Evolutionary conservation across 2,113 vertebrate genomes (phyloP).

Genomic region (Psophia crepitans): DNA sequence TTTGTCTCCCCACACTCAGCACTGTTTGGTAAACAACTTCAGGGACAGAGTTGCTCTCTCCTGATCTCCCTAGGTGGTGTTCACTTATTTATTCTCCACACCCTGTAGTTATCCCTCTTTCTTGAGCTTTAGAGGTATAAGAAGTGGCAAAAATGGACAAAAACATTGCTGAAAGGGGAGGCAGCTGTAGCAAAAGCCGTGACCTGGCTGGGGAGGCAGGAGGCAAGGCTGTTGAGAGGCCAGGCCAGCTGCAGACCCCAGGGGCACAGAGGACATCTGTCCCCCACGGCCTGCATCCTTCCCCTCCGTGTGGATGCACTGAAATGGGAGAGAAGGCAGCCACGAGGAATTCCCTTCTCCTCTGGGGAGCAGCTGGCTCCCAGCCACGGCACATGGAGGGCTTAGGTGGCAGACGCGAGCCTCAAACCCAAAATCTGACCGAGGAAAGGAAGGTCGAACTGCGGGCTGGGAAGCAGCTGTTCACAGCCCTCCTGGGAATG

Average conservation of each 20-base stretch:
- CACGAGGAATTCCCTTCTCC: not conserved
- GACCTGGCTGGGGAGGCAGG: rapidly evolving
- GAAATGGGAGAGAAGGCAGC: not conserved
- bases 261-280: not conserved
- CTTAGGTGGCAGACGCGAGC: not conserved
- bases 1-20: constrained; percentile 57
- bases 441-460: not conserved
- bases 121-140: not conserved
- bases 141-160: not conserved
- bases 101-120: not conserved
- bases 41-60: not conserved
- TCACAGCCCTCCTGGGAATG: not conserved
- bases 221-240: not conserved
- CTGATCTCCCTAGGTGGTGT: constrained; percentile 44
- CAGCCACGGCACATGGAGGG: not conserved
- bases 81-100: not conserved
- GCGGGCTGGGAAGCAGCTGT: not conserved
- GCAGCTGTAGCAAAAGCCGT: not conserved
- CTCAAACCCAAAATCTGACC: not conserved
- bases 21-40: constrained; percentile 54
- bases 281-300: not conserved
- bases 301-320: rapidly evolving
- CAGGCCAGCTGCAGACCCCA: not conserved
- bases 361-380: not conserved
- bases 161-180: not conserved